Evolutionary conservation across 2,113 vertebrate genomes (phyloP), one percentile per base, ranked within the genome.

Genomic region (Grammomys surdaster): DNA sequence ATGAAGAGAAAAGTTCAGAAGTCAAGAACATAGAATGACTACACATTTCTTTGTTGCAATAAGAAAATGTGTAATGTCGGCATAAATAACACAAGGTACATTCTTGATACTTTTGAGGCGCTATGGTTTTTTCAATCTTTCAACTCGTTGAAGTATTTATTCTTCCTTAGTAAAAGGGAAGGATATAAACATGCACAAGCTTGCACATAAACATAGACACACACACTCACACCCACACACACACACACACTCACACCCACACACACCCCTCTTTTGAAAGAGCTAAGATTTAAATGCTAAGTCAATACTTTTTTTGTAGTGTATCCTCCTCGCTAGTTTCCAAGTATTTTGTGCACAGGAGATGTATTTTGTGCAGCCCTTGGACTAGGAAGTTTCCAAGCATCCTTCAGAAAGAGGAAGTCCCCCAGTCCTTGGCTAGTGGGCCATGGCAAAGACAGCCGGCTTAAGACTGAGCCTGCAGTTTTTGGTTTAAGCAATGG

Each of bases 81-180:
- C 14, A 78, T 56, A 67, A 36, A 91, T 82, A 48, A 46, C 72
- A 67, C 1, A 70, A 7, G 56, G n/a, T 40, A 60, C 13, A 36
- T 40, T 81, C 60, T 46, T 85, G 40, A 80, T 43, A 20, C 3
- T 20, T 67, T 70, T 54, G 5, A 86, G 48, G 24, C 14, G 85
- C 75, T 94, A 1, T 40, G 19, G 17, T 89, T 95, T 40, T 43
- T 78, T 89, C n/a, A 43, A 6, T 48, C 36, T 86, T 86, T n/a
- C 14, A 40, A 54, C 36, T 60, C 56, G 19, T 24, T 82, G 48
- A 87, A 54, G 77, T 54, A 51, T 92, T 90, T 76, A 14, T 81
- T 92, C 40, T 78, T 84, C 4, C 40, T 65, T 82, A 96, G 70
- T 76, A 93, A 89, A 51, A 36, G 63, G 26, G 24, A 91, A 94